These are phyloP conservation scores for Drosophila rufa DNA, from an alignment of 1,140 invertebrate genomes.

Conservation along the genomic window DNA sequence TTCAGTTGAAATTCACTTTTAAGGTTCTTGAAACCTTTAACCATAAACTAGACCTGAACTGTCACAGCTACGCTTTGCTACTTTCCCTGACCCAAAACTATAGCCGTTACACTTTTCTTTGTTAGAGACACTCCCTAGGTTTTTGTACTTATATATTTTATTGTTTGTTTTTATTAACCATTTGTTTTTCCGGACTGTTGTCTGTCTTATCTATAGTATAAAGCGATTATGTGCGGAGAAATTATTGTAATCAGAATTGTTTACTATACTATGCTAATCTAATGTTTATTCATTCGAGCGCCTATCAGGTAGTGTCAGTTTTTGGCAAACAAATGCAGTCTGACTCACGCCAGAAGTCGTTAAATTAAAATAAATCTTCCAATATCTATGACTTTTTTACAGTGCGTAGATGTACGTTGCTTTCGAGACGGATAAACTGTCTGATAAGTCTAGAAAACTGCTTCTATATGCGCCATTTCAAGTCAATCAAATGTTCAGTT, in stretches of 20 bases:
- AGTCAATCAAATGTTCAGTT: conserved; percentile 56
- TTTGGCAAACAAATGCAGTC: not conserved
- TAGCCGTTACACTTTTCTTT: conserved; percentile 44
- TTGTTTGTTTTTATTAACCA: conserved; percentile 15
- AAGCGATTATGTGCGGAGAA: conserved; percentile 6
- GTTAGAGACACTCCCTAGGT: conserved; percentile 16
- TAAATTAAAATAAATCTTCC: conserved; percentile 1
- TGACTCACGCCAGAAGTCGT: conserved; percentile 6
- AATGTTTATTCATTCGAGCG: conserved; percentile 9
- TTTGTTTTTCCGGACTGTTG: not conserved
- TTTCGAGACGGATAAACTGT: conserved; percentile 11
- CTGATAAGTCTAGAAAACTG: conserved; percentile 1
- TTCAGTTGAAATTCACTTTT: conserved; percentile 49
- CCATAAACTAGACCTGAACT: conserved; percentile 34
- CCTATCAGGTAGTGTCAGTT: not conserved
- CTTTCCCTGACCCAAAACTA: conserved; percentile 43
- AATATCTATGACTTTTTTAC: not conserved
- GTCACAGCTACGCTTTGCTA: conserved; percentile 43
- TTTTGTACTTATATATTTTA: too few relatives aligned
- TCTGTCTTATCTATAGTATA: conserved; percentile 4
- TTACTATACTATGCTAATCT: conserved; percentile 1
- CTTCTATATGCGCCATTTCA: conserved; percentile 36
- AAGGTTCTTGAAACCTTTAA: conserved; percentile 20
- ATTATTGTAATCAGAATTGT: conserved; percentile 16
- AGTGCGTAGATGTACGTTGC: not conserved